A percentile compares a stretch with the other conserved stretches of the same genome.
phyloP scores from a whole-genome alignment of 30 jellyfish, hydroid and myxozoan species.

The Mastigias papua region DNA sequence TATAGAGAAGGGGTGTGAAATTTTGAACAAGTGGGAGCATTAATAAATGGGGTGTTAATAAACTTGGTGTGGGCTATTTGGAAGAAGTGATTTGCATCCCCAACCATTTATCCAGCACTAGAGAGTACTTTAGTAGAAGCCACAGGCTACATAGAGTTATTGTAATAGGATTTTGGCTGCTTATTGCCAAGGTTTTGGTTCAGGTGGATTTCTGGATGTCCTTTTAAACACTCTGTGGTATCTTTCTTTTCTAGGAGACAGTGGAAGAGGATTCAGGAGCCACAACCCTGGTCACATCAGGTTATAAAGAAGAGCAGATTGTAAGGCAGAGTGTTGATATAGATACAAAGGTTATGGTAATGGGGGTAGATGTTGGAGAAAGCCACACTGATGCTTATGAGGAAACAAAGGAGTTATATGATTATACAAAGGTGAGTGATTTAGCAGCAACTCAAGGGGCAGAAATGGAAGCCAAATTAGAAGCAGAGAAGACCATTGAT shows the following conservation, averaged over 20 bases:
- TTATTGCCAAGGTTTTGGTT: too few relatives aligned
- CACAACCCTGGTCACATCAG: background rate
- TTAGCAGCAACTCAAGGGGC: background rate
- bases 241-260: background rate
- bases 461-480: background rate
- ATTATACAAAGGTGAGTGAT: background rate
- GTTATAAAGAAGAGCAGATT: background rate
- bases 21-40: too few relatives aligned
- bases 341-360: background rate
- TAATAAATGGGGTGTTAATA: too few relatives aligned
- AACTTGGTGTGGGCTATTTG: too few relatives aligned
- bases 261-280: background rate
- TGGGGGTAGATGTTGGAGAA: constrained; percentile 26
- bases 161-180: too few relatives aligned
- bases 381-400: constrained; percentile 12
- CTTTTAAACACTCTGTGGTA: background rate
- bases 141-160: too few relatives aligned
- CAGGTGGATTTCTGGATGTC: too few relatives aligned
- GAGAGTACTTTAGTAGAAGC: too few relatives aligned
- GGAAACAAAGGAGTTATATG: background rate
- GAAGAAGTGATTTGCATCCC: too few relatives aligned
- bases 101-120: too few relatives aligned
- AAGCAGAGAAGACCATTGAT: background rate
- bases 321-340: background rate
- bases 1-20: too few relatives aligned